Conservation (phyloP, 2,113 vertebrate species). For the Motacilla alba region DNA sequence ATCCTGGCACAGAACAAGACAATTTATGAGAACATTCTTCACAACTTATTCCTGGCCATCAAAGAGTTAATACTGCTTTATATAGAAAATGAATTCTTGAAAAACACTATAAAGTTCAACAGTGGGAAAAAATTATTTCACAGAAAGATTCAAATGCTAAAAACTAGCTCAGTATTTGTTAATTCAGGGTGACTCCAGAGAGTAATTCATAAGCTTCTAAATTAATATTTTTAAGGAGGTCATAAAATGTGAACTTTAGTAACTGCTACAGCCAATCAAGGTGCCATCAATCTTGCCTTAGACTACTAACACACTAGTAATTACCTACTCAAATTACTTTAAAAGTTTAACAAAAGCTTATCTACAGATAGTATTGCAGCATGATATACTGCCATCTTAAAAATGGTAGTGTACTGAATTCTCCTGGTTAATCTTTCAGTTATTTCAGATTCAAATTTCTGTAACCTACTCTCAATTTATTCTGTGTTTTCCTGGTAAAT, state of each 20-base stretch:
- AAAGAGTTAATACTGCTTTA: background rate
- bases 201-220: conserved; percentile 55
- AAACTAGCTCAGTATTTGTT: conserved; percentile 31
- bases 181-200: conserved; percentile 40
- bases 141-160: background rate
- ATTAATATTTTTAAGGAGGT: conserved; percentile 62
- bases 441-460: background rate
- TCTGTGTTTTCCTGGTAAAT: background rate
- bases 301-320: conserved; percentile 28
- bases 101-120: background rate
- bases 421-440: background rate
- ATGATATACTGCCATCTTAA: background rate
- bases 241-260: conserved; percentile 64
- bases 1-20: background rate
- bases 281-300: conserved; percentile 12
- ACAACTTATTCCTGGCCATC: background rate
- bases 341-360: conserved; percentile 55
- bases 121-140: background rate
- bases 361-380: background rate
- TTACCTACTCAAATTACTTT: conserved; percentile 29
- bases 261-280: conserved; percentile 53
- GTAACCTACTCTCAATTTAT: background rate
- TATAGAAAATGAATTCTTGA: background rate
- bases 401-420: background rate
- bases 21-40: background rate